phyloP scores from a whole-genome alignment of 2,113 vertebrate species.

The Haemorhous mexicanus region DNA sequence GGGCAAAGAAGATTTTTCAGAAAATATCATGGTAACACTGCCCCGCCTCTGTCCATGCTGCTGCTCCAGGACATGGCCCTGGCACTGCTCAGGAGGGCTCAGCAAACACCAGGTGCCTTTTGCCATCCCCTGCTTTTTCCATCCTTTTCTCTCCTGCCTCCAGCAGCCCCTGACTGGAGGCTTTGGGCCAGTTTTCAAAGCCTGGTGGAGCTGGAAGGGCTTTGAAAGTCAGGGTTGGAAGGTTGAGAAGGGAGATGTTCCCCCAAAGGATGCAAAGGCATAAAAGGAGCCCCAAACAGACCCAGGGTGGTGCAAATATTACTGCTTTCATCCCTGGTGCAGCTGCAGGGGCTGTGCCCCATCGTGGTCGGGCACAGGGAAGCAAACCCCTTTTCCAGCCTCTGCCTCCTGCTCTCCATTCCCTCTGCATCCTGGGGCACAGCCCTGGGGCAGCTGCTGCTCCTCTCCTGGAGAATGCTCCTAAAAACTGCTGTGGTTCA shows the following conservation, averaged over 20 bases:
- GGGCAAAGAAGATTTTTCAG: too few relatives aligned
- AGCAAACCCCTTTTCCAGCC: not conserved
- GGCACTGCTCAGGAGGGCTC: not conserved
- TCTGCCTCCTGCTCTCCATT: not conserved
- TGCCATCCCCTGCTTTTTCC: not conserved
- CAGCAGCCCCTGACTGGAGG: not conserved
- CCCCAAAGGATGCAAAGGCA: not conserved
- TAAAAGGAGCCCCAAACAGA: not conserved
- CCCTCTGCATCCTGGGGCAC: rapidly evolving
- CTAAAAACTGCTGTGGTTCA: not conserved
- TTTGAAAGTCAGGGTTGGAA: not conserved
- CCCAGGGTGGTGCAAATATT: not conserved
- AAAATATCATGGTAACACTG: too few relatives aligned
- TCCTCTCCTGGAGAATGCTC: not conserved
- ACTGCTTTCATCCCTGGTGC: not conserved
- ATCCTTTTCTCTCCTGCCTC: not conserved
- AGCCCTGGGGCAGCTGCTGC: not conserved
- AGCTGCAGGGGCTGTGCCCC: not conserved
- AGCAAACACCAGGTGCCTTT: not conserved
- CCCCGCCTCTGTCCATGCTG: not conserved
- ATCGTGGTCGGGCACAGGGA: rapidly evolving
- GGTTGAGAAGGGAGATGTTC: not conserved
- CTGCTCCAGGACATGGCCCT: not conserved
- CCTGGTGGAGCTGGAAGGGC: rapidly evolving
- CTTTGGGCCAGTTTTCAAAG: not conserved